phyloP scores from a whole-genome alignment of 2,113 vertebrate species.

The Albula goreensis region DNA sequence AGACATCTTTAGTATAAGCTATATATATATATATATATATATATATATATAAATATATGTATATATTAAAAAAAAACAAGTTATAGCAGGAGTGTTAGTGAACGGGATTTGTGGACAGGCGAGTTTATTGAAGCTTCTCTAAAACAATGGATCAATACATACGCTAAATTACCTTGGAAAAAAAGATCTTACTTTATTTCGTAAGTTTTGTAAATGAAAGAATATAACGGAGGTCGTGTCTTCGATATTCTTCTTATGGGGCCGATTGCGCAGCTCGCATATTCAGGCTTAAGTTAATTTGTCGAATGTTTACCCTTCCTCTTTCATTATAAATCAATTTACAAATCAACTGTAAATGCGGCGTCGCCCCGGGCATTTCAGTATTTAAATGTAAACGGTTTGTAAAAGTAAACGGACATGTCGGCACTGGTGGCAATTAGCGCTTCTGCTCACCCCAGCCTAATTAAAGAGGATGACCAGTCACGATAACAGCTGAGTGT shows the following conservation, averaged over 20 bases:
- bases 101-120: no score
- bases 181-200: no score
- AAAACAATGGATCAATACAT: not conserved
- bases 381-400: conserved; percentile 65
- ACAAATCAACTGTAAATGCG: conserved; percentile 71
- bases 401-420: conserved; percentile 58
- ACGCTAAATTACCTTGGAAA: no score
- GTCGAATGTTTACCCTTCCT: conserved; percentile 48
- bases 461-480: not conserved
- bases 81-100: no score
- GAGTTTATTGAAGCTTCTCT: no score
- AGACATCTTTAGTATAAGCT: no score
- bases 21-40: no score
- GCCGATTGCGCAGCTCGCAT: not conserved
- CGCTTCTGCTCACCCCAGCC: not conserved
- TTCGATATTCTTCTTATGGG: not conserved
- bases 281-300: conserved; percentile 43
- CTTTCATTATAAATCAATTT: conserved; percentile 68
- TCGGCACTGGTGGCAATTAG: not conserved
- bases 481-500: not conserved
- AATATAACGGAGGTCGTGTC: no score
- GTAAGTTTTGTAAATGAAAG: no score
- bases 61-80: no score
- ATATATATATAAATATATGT: not conserved
- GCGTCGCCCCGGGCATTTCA: conserved; percentile 67